These are phyloP conservation scores for Tetramorium simillimum DNA, from an alignment of 1,140 invertebrate genomes.

Conservation along the genomic window DNA sequence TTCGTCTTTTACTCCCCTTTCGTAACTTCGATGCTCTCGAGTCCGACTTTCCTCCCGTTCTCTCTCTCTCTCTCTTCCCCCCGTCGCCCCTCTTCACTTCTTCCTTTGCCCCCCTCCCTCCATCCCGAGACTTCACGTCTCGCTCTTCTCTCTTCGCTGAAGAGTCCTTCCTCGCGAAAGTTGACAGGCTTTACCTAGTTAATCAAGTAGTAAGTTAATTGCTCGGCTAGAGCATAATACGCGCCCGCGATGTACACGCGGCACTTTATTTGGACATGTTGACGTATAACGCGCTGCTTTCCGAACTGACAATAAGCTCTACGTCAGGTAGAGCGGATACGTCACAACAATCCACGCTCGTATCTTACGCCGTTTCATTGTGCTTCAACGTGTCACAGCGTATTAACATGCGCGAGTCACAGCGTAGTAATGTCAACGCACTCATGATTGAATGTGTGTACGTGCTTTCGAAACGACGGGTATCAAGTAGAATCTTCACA, in stretches of 20 bases:
- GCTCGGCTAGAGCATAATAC: conserved; percentile 15
- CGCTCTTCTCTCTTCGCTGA: neutral
- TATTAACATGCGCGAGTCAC: conserved; percentile 48
- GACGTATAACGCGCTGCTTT: neutral
- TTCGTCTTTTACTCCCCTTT: conserved; percentile 45
- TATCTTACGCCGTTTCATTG: conserved; percentile 22
- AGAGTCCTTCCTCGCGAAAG: conserved; percentile 30
- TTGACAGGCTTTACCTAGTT: conserved; percentile 52
- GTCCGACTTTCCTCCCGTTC: conserved; percentile 24
- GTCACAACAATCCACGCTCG: neutral
- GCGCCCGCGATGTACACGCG: conserved; percentile 34
- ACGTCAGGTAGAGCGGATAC: neutral
- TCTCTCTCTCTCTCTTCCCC: neutral
- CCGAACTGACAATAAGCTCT: conserved; percentile 3
- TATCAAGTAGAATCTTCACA: conserved; percentile 4
- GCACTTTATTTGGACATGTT: conserved; percentile 46
- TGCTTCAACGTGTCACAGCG: conserved; percentile 6
- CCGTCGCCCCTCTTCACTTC: neutral
- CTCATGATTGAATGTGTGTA: conserved; percentile 24
- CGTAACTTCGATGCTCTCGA: conserved; percentile 60
- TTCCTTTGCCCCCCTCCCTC: conserved; percentile 28
- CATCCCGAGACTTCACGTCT: neutral
- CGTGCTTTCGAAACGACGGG: neutral
- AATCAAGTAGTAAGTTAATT: conserved; percentile 59
- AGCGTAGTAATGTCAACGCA: conserved; percentile 34